phyloP scores from a whole-genome alignment of 2,113 vertebrate genomes.

The rabbit (Oryctolagus cuniculus) region DNA sequence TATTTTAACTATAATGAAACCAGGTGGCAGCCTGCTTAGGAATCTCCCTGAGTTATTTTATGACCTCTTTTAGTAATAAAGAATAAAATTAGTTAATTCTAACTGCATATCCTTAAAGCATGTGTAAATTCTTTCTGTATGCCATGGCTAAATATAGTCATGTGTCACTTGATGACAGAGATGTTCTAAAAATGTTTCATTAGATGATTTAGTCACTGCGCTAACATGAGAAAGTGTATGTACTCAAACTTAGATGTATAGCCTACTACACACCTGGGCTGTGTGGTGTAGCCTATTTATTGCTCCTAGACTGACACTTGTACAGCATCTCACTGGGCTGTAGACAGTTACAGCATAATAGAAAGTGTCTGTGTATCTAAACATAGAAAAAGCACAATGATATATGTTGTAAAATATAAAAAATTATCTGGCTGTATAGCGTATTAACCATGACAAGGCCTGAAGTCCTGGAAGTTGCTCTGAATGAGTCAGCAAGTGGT shows the following conservation, averaged over 20 bases:
- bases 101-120: slow-evolving; percentile 20
- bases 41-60: slow-evolving; percentile 12
- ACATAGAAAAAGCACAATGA: not conserved
- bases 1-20: slow-evolving; percentile 31
- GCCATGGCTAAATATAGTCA: not conserved
- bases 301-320: not conserved
- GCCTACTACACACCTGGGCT: not conserved
- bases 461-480: not conserved
- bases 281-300: not conserved
- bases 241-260: not conserved
- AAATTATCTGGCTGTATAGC: not conserved
- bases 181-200: not conserved
- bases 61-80: slow-evolving; percentile 35
- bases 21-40: not conserved
- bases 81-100: slow-evolving; percentile 29
- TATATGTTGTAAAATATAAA: not conserved
- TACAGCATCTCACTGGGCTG: not conserved
- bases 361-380: not conserved
- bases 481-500: not conserved
- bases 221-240: not conserved
- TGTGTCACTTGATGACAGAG: not conserved
- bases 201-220: not conserved
- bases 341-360: not conserved
- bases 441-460: not conserved
- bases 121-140: slow-evolving; percentile 28